Base-by-base conservation (phyloP, 1,140 invertebrate genomes). In the Bombus breviceps region DNA sequence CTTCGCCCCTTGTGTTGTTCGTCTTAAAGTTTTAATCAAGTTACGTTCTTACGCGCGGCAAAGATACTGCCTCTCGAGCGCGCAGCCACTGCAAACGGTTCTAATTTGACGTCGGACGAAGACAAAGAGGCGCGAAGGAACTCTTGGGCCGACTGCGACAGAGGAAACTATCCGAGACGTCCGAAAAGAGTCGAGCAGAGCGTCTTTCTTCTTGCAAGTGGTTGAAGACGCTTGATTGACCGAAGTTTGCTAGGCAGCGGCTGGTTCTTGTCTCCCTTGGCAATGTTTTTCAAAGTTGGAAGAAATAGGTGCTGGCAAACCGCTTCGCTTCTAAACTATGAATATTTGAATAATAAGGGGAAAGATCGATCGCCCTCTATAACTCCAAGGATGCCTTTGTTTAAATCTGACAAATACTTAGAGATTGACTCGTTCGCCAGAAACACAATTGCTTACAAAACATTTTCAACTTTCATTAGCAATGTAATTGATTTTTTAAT, bases 11-110 rank as follows among this genome's bases (percentile, higher is more conserved):
- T 59, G 28, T 81, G 39, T 69, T 81, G 62, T 32, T 53, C 80
- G 80, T 47, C 83, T 79, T 77, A 47, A 92, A 93, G 82, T 92
- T 91, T 93, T 92, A 92, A 92, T 92, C 91, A 91, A 93, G 89
- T 92, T 92, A 88, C 83, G 43, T 80, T 68, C 85, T 57, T 47
- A 85, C 71, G 76, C 81, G 74, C 86, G 86, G 89, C 86, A 83
- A 90, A 87, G 91, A 86, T 88, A 86, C 80, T 88, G 5, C 59
- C 18, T 69, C 75, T 32, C 39, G 53, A 78, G 59, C 39, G 83
- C 74, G 71, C 71, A 22, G n/a, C 22, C 71, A 74, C 73, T 62
- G 79, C 64, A 86, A 89, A 89, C 75, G 76, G 37, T 57, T 66
- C 78, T 85, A 91, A 87, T 89, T 87, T 81, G 71, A 84, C 81